phyloP scores from a whole-genome alignment of 1,140 invertebrate species.

The Aradophagus sp. region DNA sequence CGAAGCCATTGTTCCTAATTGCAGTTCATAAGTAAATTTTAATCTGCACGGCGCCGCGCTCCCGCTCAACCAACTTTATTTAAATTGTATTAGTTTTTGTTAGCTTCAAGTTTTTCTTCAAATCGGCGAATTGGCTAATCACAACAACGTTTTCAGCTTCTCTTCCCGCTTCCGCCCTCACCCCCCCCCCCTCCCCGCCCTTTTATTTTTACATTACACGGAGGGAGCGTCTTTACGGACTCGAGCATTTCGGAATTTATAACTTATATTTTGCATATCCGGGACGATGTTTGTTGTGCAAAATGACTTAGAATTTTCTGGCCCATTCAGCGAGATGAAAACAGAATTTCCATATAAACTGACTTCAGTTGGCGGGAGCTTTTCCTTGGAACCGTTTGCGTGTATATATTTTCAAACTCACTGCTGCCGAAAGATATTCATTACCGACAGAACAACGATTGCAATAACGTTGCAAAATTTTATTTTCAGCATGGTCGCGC shows the following conservation, averaged over 20 bases:
- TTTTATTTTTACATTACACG: too few relatives aligned
- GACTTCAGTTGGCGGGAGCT: conserved; percentile 26
- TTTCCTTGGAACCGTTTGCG: conserved; percentile 36
- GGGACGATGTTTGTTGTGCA: conserved; percentile 34
- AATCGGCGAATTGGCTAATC: conserved; percentile 42
- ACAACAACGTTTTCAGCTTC: conserved; percentile 27
- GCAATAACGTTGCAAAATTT: conserved; percentile 34
- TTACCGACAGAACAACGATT: conserved; percentile 44
- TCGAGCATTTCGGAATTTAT: conserved; percentile 33
- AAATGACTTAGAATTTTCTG: conserved; percentile 51
- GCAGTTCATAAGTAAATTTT: conserved; percentile 47
- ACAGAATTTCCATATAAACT: conserved; percentile 46
- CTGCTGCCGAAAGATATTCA: conserved; percentile 46
- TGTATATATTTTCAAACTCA: conserved; percentile 38
- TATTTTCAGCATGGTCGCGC: conserved; percentile 19
- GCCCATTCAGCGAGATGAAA: conserved; percentile 40
- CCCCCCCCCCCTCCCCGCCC: too few relatives aligned
- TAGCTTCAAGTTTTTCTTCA: conserved; percentile 30
- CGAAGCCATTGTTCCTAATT: conserved; percentile 44
- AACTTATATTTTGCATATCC: conserved; percentile 48
- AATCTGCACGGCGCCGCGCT: conserved; percentile 13
- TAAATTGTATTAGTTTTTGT: conserved; percentile 37
- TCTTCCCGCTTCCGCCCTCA: conserved; percentile 11
- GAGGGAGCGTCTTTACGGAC: conserved; percentile 35
- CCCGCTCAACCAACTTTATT: conserved; percentile 25